phyloP scores from a whole-genome alignment of 92 coral and sea anemone genomes.

The Siderastrea radians region DNA sequence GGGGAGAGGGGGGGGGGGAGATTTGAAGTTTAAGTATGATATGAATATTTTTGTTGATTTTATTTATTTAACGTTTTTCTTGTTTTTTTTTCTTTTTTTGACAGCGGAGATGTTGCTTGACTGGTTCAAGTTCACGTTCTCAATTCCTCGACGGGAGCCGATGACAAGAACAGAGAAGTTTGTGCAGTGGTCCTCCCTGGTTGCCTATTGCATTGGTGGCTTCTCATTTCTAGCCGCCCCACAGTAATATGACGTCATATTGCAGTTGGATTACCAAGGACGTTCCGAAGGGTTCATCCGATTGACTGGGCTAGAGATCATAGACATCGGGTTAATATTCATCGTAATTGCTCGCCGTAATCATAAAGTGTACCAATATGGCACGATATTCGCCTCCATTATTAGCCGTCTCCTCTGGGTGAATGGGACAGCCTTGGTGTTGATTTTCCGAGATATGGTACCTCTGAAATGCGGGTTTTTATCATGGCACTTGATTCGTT shows the following conservation, averaged over 20 bases:
- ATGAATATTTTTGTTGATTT: not conserved
- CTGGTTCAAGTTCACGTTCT: conserved; percentile 33
- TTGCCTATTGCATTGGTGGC: conserved; percentile 24
- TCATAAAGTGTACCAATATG: not conserved
- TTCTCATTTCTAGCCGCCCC: conserved; percentile 26
- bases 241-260: not conserved
- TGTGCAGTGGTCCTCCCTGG: conserved; percentile 23
- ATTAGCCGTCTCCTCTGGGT: conserved; percentile 26
- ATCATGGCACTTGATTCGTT: conserved; percentile 5
- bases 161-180: conserved; percentile 37
- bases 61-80: not conserved
- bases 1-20: too few species aligned
- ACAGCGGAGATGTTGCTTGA: conserved; percentile 19
- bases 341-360: conserved; percentile 19
- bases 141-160: conserved; percentile 26
- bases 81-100: not conserved
- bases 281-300: conserved; percentile 29
- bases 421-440: not conserved
- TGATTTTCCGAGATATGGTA: conserved; percentile 20
- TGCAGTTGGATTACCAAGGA: conserved; percentile 15
- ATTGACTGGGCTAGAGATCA: not conserved
- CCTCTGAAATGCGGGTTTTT: not conserved
- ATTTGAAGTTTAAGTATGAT: too few species aligned
- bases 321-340: conserved; percentile 23
- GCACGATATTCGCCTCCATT: conserved; percentile 23